Base-by-base conservation (phyloP, 2,888 invertebrate species). In the Arrhopalites spinosus region DNA sequence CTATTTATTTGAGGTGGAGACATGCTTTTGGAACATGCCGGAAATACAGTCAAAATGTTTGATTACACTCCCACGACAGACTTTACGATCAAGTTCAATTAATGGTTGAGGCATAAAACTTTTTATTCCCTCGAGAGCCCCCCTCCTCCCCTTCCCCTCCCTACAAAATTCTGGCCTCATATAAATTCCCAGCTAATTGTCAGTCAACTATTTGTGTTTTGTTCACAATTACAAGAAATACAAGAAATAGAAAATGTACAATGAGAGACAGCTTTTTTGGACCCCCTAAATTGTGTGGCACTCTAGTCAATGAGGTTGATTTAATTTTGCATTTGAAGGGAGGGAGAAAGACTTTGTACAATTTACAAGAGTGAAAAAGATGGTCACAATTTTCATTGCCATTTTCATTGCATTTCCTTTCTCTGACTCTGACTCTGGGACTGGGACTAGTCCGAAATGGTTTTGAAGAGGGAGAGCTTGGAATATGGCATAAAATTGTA, bases 1-100 rank as follows among this genome's bases (percentile, higher is more conserved):
- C n/a, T n/a, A n/a, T n/a, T n/a, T n/a, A n/a, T n/a, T n/a, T n/a
- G n/a, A n/a, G n/a, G 50, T 13, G 15, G 50, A 17, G 63, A 15
- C 29, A 7, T 63, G 63, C 2, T 63, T 20, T 47, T 68, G 36
- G 53, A 27, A 27, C 53, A n/a, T n/a, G n/a, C 69, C 69, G 69
- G 69, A 69, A 69, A 69, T 69, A 30, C 69, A 69, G 36, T 36
- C 36, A 36, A 36, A n/a, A 69, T 69, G 53, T 69, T 69, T 69
- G 50, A 69, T 69, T 69, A 69, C 69, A 29, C 3, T 11, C 69
- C 69, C 53, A 50, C 69, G 50, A 53, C 29, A 69, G 53, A 53
- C 27, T 69, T 69, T 69, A 69, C 69, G 69, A 69, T 17, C 50
- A 69, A 69, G 53, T 69, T 69, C 69, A 69, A 69, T 69, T 69